Base-by-base conservation (phyloP, 2,797 vertebrate species). In the Sebastes itinus region DNA sequence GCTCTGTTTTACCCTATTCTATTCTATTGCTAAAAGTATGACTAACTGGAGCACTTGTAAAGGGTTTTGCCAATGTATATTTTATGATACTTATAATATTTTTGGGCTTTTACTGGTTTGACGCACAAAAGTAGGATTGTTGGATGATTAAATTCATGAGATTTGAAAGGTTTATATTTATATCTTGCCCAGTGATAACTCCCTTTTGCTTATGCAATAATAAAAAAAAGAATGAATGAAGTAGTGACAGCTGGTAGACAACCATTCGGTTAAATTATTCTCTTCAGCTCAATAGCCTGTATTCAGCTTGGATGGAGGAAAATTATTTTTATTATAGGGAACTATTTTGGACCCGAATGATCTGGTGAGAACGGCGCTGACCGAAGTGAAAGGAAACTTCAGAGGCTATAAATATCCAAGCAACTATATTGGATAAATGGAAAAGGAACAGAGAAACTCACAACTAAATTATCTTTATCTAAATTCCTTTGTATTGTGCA, bases 201-300 rank as follows among this genome's bases (percentile, higher is more conserved):
- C 49, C 58, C n/a, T 22, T 71, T 84, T 66, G 23, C 63, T 14
- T 81, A 75, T 72, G 66, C 71, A 84, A 11, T 83, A 77, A 77
- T 32, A 71, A 78, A 56, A 87, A 67, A 69, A 66, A 49, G 60
- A 84, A 89, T 71, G 58, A 81, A 90, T 87, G 64, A 90, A 74
- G 78, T 63, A 80, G 67, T 67, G 79, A 86, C 79, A 89, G 85
- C 75, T 90, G 85, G 67, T 82, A 67, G 84, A 88, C 75, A 83
- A 85, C 20, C 71, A 82, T 77, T 87, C 72, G 77, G 77, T 75
- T 30, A 77, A 89, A 82, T 85, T 71, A 86, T 87, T 89, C 77
- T 85, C 61, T 78, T 79, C 74, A 63, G 71, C 74, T 84, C 65
- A 82, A 69, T 56, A 76, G 42, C 58, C 20, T 56, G 52, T 75